Base-by-base conservation (phyloP, 2,797 vertebrate genomes). In the Selene dorsalis region DNA sequence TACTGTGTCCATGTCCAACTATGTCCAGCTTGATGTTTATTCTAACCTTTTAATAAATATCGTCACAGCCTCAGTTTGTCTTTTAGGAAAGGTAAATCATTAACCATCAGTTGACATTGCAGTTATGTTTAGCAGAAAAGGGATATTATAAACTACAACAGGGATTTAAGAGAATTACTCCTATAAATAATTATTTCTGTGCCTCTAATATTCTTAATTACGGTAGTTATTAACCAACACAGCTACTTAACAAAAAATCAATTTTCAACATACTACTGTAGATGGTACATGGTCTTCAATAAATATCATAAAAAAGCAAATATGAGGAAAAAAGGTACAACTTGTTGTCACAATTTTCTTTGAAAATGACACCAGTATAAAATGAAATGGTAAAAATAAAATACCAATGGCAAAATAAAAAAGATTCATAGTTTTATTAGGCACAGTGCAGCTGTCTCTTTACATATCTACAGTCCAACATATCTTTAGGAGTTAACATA, bases 21-120 rank as follows among this genome's bases (percentile, higher is more conserved):
- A 69, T 38, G 35, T 72, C 0, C 1, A 52, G 35, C 62, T 71
- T 60, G 68, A 13, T 39, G 12, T 57, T 53, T 55, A 56, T 50
- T 69, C 20, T n/a, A 22, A 22, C 6, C 4, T 38, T 30, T 3
- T 4, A 0, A 28, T 52, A 22, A 58, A 69, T 38, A 13, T 20
- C 48, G 16, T 6, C 32, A 26, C 0, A 35, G 35, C 59, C 22
- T 20, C 50, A 57, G 30, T 30, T 30, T 30, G 30, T 30, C 1
- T 39, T 47, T 61, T 2, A 57, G 8, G 50, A 56, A 24, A 4
- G 0, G 14, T 35, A 35, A 35, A 35, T 35, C 32, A 55, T 60
- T 17, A 41, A 4, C 3, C 32, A 11, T 43, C 13, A 24, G 50
- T 55, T 30, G n/a, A 45, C 65, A 70, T 66, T 48, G 13, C 26